These are phyloP conservation scores for Paragorgia papillata DNA, from an alignment of 92 coral and sea anemone species.

Conservation along the genomic window DNA sequence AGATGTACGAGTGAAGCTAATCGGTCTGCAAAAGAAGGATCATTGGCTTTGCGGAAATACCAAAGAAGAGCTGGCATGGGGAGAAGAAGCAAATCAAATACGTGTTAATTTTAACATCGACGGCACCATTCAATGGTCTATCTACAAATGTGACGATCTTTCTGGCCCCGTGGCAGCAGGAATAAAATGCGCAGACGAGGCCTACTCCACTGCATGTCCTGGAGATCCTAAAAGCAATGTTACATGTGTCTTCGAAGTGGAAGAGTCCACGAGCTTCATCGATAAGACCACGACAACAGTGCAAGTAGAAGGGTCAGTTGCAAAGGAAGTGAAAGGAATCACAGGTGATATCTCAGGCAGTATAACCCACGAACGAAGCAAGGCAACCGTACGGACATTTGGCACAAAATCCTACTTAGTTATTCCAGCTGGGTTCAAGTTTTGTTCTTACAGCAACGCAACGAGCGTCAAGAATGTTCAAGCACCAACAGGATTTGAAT, in stretches of 20 bases:
- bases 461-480: slow-evolving; percentile 49
- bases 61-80: slow-evolving; percentile 60
- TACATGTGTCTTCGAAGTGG: slow-evolving; percentile 55
- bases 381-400: slow-evolving; percentile 27
- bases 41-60: slow-evolving; percentile 55
- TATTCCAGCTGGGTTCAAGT: slow-evolving; percentile 61
- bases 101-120: slow-evolving; percentile 47
- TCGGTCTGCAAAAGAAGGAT: slow-evolving; percentile 23
- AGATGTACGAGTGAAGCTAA: slow-evolving; percentile 36
- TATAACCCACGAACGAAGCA: slow-evolving; percentile 52
- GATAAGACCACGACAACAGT: slow-evolving; percentile 53
- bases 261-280: slow-evolving; percentile 42
- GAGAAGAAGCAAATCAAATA: slow-evolving; percentile 53
- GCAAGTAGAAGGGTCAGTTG: slow-evolving; percentile 43
- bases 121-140: slow-evolving; percentile 52
- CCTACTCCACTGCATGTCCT: slow-evolving; percentile 43
- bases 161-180: slow-evolving; percentile 59
- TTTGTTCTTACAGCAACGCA: slow-evolving; percentile 57
- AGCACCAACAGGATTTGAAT: slow-evolving; percentile 56
- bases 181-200: slow-evolving; percentile 42
- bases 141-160: slow-evolving; percentile 52
- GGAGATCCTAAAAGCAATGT: not conserved
- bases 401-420: slow-evolving; percentile 51
- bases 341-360: slow-evolving; percentile 48
- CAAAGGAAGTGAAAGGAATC: slow-evolving; percentile 42